A percentile compares a stretch with the other conserved stretches of the same genome.
These are phyloP conservation scores for Lucifuga dentata DNA, from an alignment of 2,113 vertebrate genomes.

Conservation along the genomic window DNA sequence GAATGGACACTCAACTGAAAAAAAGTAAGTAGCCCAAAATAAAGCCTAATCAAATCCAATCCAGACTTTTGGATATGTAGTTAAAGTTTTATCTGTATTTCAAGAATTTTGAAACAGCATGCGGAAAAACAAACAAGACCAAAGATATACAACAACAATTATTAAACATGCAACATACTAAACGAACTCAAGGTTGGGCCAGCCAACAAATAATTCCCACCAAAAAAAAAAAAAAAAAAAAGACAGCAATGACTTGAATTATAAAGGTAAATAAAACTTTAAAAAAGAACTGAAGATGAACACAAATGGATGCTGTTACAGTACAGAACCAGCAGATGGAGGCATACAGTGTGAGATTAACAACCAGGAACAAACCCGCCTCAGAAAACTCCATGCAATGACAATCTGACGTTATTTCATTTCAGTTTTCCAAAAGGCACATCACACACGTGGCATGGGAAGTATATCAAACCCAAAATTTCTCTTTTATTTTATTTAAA, in stretches of 20 bases:
- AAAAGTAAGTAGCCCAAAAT: too few species aligned
- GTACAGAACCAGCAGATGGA: conserved; percentile 66
- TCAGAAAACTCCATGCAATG: background rate
- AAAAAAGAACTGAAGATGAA: conserved; percentile 24
- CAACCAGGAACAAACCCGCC: conserved; percentile 2
- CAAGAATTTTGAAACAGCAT: conserved; percentile 50
- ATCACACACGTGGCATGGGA: conserved; percentile 1
- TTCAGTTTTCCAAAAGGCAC: conserved; percentile 54
- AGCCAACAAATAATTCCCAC: conserved; percentile 64
- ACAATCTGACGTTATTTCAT: background rate
- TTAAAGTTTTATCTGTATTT: conserved; percentile 59
- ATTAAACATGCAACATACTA: conserved; percentile 60
- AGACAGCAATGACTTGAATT: background rate
- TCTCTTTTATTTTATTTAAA: conserved; percentile 61
- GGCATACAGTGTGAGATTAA: conserved; percentile 57
- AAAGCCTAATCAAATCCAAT: too few species aligned
- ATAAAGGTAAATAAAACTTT: background rate
- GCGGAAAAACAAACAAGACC: conserved; percentile 30
- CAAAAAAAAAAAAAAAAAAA: conserved; percentile 31
- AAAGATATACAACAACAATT: conserved; percentile 43
- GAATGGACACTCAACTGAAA: too few species aligned
- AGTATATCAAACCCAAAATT: conserved; percentile 31
- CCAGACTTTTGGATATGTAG: conserved; percentile 15
- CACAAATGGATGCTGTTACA: conserved; percentile 49
- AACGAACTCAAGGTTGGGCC: conserved; percentile 61